Percentiles rank a stretch among this genome's conserved stretches.
These are phyloP conservation scores for Megalops atlanticus DNA, from an alignment of 2,113 vertebrate species.

Conservation along the genomic window DNA sequence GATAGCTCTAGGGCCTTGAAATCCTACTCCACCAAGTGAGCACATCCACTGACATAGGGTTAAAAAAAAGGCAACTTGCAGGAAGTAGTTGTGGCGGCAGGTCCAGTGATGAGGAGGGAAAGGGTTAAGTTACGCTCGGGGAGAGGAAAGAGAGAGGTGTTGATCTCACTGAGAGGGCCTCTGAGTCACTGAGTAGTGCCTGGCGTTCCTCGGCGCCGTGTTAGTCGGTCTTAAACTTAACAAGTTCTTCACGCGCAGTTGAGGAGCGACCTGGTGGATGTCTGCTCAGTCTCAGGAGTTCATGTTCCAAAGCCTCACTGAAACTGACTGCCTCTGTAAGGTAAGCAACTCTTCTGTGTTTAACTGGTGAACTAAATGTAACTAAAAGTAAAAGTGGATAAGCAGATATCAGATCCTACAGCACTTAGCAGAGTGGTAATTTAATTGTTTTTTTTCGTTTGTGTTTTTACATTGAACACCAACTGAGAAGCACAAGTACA, in stretches of 20 bases:
- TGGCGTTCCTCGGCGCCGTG: background rate
- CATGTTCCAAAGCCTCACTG: background rate
- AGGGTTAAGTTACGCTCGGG: background rate
- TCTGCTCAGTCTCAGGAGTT: slow-evolving; percentile 2
- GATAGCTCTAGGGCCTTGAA: background rate
- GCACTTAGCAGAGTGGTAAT: too few relatives aligned
- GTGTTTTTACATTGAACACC: background rate
- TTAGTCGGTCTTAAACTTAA: background rate
- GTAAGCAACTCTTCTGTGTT: background rate
- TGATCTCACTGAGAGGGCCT: slow-evolving; percentile 2
- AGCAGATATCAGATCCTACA: background rate
- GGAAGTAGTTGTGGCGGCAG: background rate
- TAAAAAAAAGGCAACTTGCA: background rate
- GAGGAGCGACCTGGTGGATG: background rate
- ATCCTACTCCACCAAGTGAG: background rate
- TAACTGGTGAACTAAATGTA: background rate
- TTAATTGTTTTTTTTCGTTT: background rate
- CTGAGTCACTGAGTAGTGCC: background rate
- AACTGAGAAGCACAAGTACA: background rate
- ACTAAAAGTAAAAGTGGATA: background rate
- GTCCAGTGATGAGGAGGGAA: background rate
- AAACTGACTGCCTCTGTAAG: background rate
- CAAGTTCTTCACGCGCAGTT: background rate
- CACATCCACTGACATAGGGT: background rate
- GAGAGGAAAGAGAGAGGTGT: background rate